Evolutionary conservation across 2,888 invertebrate genomes (phyloP).

Genomic region (Stenodema calcarata): DNA sequence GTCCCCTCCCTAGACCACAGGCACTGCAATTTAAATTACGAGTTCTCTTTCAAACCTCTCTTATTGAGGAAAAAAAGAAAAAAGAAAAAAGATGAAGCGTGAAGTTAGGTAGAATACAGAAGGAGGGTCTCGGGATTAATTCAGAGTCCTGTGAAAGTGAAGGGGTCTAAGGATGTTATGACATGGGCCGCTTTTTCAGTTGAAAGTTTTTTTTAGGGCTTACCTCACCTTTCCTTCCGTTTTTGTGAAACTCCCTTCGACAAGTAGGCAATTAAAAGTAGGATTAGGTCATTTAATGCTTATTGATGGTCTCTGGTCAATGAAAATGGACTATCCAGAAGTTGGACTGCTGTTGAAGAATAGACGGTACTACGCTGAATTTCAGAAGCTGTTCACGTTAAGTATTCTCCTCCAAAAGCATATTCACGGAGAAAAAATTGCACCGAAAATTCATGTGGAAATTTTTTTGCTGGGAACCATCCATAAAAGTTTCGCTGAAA

Average conservation of each 20-base stretch:
- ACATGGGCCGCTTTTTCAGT: neutral
- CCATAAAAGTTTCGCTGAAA: no score
- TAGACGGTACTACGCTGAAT: no score
- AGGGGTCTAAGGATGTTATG: neutral
- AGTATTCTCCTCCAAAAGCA: no score
- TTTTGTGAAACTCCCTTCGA: neutral
- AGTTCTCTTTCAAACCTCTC: neutral
- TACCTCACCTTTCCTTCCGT: neutral
- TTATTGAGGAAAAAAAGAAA: no score
- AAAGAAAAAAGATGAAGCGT: neutral
- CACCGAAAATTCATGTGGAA: no score
- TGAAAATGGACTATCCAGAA: neutral
- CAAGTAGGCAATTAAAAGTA: neutral
- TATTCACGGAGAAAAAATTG: no score
- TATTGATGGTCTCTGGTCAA: neutral
- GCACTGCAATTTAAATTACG: neutral
- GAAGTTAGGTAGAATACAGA: neutral
- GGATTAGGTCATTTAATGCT: neutral
- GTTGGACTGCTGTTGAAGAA: no score
- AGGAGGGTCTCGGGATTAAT: neutral
- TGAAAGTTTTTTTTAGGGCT: neutral
- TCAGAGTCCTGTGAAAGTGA: neutral
- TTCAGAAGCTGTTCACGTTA: no score
- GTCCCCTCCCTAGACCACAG: no score
- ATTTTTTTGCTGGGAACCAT: no score